Base-by-base conservation (phyloP, 2,888 invertebrate genomes). In the Drymonia ruficornis region DNA sequence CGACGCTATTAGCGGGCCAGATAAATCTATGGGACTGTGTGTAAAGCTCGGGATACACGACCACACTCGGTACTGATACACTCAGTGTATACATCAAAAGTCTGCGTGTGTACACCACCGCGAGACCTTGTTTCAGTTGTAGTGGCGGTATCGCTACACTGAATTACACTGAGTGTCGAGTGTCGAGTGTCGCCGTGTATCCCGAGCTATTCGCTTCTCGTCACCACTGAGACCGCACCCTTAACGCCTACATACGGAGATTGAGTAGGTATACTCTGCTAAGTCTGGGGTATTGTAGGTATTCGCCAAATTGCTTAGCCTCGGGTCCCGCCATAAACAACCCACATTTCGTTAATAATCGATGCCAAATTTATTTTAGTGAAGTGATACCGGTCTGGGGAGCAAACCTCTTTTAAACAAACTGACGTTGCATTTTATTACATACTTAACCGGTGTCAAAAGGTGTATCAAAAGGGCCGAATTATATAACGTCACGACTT, bases 321-420 rank as follows among this genome's bases (percentile, higher is more conserved):
- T 6, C 55, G 48, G 65, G 70, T 56, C 44, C 15, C 47, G 34
- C 55, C 53, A 50, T 70, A 70, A 67, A 70, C 49, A 56, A 61
- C 56, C 29, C 47, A 48, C 55, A 50, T 53, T 15, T 53, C 11
- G 54, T 40, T 62, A 57, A 52, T 64, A 66, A 66, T 49, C 13
- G 63, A 61, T 54, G 53, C 52, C 38, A 64, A 52, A 61, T 70
- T 63, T 67, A 61, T 65, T 65, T 55, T 52, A 11, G 16, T 9
- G 58, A 65, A 61, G 46, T 45, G 44, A 58, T 49, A 49, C 40
- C 40, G 40, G 16, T 40, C 16, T 11, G 16, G 16, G 16, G 36
- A 13, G n/a, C 16, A 16, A 16, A 40, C 4, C 9, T 31, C 31
- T 38, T 38, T 6, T 38, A 12, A 31, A 38, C 16, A 11, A 9